phyloP scores from a whole-genome alignment of 1,140 invertebrate species.

The Bombus vancouverensis region DNA sequence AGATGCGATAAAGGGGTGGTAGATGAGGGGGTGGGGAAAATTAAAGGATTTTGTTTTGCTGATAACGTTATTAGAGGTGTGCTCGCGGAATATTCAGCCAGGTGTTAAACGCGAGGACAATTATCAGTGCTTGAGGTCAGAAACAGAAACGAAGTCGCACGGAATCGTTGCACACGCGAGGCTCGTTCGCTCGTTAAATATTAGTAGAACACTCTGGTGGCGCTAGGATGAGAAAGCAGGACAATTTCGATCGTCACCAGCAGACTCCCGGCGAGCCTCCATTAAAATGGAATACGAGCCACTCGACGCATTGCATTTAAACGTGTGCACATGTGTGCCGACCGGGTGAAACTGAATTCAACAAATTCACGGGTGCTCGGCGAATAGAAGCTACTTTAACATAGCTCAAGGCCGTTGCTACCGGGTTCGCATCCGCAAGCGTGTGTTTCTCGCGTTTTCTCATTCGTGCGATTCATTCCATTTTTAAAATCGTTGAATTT shows the following conservation, averaged over 20 bases:
- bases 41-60: background rate
- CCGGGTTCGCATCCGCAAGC: background rate
- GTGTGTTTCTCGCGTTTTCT: background rate
- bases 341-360: background rate
- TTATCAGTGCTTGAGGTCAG: slow-evolving; percentile 30
- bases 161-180: slow-evolving; percentile 6
- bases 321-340: background rate
- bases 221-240: slow-evolving; percentile 27
- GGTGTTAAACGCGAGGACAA: slow-evolving; percentile 30
- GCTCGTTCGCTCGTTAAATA: slow-evolving; percentile 53
- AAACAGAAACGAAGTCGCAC: slow-evolving; percentile 42
- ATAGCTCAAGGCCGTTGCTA: background rate
- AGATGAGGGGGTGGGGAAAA: background rate
- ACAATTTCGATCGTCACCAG: slow-evolving; percentile 40
- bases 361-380: background rate
- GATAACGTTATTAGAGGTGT: background rate
- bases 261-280: background rate
- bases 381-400: background rate
- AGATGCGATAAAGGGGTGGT: background rate
- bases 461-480: too few species aligned
- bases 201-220: slow-evolving; percentile 49
- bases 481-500: too few species aligned
- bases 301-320: slow-evolving; percentile 22
- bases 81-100: background rate
- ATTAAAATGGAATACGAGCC: slow-evolving; percentile 48